phyloP scores from a whole-genome alignment of 1,140 invertebrate genomes.

The Conopomorpha cramerella region DNA sequence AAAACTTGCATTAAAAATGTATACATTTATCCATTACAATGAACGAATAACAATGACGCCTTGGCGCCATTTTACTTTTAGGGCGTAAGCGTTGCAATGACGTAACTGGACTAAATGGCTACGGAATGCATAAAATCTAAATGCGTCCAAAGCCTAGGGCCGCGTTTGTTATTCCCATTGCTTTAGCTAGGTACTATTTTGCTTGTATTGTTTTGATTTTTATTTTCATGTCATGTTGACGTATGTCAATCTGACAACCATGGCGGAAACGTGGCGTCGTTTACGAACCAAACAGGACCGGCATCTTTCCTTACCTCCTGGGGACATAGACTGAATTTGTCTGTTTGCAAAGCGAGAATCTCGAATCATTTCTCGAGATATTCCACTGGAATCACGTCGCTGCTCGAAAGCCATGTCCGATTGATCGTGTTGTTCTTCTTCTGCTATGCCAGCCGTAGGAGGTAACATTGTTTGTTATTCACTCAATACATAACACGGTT shows the following conservation, averaged over 20 bases:
- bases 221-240: slow-evolving; percentile 56
- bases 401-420: slow-evolving; percentile 50
- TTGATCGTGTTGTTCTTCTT: slow-evolving; percentile 43
- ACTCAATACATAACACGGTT: slow-evolving; percentile 44
- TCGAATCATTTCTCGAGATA: slow-evolving; percentile 47
- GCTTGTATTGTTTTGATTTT: too few relatives aligned
- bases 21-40: too few relatives aligned
- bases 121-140: slow-evolving; percentile 9
- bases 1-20: too few relatives aligned
- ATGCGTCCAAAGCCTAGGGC: slow-evolving; percentile 15
- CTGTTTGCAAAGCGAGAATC: slow-evolving; percentile 42
- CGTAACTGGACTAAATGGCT: slow-evolving; percentile 43
- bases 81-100: slow-evolving; percentile 29
- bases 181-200: too few relatives aligned
- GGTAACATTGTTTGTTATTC: slow-evolving; percentile 47
- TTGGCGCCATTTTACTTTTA: slow-evolving; percentile 61
- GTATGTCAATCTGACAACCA: slow-evolving; percentile 54
- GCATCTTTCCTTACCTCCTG: slow-evolving; percentile 50
- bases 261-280: slow-evolving; percentile 58
- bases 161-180: slow-evolving; percentile 28
- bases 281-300: slow-evolving; percentile 20
- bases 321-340: slow-evolving; percentile 44
- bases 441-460: slow-evolving; percentile 48
- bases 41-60: slow-evolving; percentile 21
- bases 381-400: slow-evolving; percentile 45